A percentile compares a stretch with the other conserved stretches of the same genome.
phyloP scores from a whole-genome alignment of 2,113 vertebrate species.

The Chionomys nivalis region DNA sequence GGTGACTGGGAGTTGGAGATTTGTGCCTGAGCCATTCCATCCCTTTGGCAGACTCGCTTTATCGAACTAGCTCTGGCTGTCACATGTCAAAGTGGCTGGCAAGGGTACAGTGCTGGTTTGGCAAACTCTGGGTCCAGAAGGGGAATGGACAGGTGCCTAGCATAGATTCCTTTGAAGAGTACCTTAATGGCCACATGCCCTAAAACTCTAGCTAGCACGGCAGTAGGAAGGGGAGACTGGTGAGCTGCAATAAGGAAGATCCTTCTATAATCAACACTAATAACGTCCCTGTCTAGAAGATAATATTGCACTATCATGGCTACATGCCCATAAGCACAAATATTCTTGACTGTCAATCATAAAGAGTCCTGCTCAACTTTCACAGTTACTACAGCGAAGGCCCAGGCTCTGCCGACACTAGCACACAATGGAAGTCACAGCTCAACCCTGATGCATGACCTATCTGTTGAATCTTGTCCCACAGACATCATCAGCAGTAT shows the following conservation, averaged over 20 bases:
- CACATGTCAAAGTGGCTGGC: conserved; percentile 14
- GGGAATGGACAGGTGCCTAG: conserved; percentile 4
- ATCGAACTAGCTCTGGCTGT: neutral
- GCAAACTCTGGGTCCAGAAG: conserved; percentile 33
- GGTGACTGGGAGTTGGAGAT: conserved; percentile 25
- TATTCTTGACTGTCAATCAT: neutral
- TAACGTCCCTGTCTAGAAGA: conserved; percentile 25
- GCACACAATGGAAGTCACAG: conserved; percentile 13
- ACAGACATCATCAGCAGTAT: conserved; percentile 47
- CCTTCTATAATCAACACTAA: conserved; percentile 13
- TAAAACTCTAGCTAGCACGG: conserved; percentile 2
- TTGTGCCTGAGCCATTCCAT: conserved; percentile 16
- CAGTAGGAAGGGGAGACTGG: neutral
- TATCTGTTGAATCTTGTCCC: conserved; percentile 43
- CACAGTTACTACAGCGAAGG: neutral
- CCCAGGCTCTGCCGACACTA: neutral
- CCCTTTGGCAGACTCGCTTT: conserved; percentile 35
- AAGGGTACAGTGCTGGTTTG: conserved; percentile 26
- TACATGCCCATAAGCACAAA: conserved; percentile 51
- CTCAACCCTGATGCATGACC: neutral
- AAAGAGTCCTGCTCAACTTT: neutral
- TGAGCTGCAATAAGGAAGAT: conserved; percentile 4
- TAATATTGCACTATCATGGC: neutral
- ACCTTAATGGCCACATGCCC: neutral
- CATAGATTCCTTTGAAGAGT: conserved; percentile 10